Base-by-base conservation (phyloP, 2,888 invertebrate species). In the Ecliptopera silaceata region DNA sequence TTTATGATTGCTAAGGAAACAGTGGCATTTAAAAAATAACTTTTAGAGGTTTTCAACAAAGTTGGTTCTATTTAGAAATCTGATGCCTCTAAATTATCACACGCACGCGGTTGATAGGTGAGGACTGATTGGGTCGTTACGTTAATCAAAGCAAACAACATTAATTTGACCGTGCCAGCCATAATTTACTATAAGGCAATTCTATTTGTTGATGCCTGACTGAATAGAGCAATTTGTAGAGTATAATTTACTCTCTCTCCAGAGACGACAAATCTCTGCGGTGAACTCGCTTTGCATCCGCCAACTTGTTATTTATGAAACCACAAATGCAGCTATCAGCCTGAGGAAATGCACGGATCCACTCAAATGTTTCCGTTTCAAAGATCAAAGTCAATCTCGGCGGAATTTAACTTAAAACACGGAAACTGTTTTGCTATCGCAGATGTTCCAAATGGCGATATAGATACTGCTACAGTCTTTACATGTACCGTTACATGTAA, bases 261-360 rank as follows among this genome's bases (percentile, higher is more conserved):
- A 56, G 31, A 48, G 46, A 48, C 60, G 42, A 59, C 62, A 72
- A 68, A 72, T 69, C 67, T 66, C 66, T 77, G 79, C 74, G 74
- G 76, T 69, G 65, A 69, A 64, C 66, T 64, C 49, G 70, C 70
- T 68, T 56, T 65, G 41, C 4, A 41, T 26, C 60, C 42, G 56
- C 59, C 57, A 65, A 68, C 47, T 68, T 68, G 63, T 64, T 61
- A 62, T 74, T 79, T 73, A 75, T 68, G 71, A 68, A 74, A 76
- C 68, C 71, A 65, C 72, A 78, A 53, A 54, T 59, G 32, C 43
- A 48, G 48, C 29, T 48, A 12, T 48, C 38, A 38, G 52, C 47
- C 48, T 26, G 54, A 43, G 65, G 61, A 63, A 65, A 63, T 68
- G 58, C 63, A 65, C 55, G 29, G 48, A 49, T 44, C 29, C 12